Base-by-base conservation (phyloP, 2,888 invertebrate species). In the Ornithoptera alexandrae region DNA sequence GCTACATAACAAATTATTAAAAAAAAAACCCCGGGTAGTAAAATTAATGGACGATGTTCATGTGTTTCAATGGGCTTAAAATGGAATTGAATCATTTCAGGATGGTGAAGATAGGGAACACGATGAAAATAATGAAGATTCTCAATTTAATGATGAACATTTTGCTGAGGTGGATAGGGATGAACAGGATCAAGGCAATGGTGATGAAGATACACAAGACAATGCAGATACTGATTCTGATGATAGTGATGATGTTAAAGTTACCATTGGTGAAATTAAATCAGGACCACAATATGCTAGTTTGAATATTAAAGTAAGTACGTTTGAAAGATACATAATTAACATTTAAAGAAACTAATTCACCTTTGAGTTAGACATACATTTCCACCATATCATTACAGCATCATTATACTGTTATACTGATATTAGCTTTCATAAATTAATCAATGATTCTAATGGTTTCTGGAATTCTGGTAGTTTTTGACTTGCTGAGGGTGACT, bases 251-350 rank as follows among this genome's bases (percentile, higher is more conserved):
- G 97, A 97, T 81, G 96, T 98, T 12, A 97, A 98, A 89, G 97
- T 98, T 72, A 97, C 98, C 0, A 98, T 98, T 78, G 98, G 98
- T 3, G 98, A 97, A 80, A 96, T 97, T 64, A 96, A 97, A 84
- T 94, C 97, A 0, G 95, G 95, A 0, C 94, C 95, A 0, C 94
- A 95, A 61, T 96, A 96, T 80, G 94, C 94, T 17, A 94, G 94
- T 76, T 85, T 96, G 63, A 97, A 96, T 80, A 96, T 97, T 12
- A 97, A 97, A 79, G 93, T 92, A 73, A 77, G 10, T 18, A 50
- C 2, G 5, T 50, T 50, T 50, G 5, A 15, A 17, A 50, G 18
- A 17, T 50, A 50, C 15, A 15, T 17, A 2, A 2, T 12, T 50
- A 18, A 50, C 10, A 18, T 50, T 50, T 12, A 17, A 17, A 39